These are phyloP conservation scores for Stichodactyla mertensii DNA, from an alignment of 64 coral and sea anemone species.

Conservation along the genomic window DNA sequence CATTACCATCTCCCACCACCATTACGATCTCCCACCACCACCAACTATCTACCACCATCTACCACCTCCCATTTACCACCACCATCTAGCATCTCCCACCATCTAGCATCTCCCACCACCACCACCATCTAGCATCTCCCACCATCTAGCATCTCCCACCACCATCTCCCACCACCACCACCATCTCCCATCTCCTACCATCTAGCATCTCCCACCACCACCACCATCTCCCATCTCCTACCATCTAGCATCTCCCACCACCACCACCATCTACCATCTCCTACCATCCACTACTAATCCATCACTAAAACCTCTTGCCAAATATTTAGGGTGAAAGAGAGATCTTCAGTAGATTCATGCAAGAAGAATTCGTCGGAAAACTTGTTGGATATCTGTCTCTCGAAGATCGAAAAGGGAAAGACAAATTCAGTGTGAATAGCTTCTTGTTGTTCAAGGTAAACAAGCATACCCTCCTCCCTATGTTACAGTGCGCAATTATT, in stretches of 20 bases:
- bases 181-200: too few species aligned
- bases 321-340: constrained; percentile 65
- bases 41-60: too few species aligned
- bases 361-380: constrained; percentile 85
- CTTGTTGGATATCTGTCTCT: constrained; percentile 81
- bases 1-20: too few species aligned
- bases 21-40: too few species aligned
- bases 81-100: background rate
- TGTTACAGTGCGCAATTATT: too few species aligned
- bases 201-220: background rate
- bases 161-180: background rate
- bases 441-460: constrained; percentile 91
- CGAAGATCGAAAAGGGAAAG: constrained; percentile 94
- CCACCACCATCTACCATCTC: background rate
- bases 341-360: constrained; percentile 75
- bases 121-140: background rate
- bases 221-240: background rate
- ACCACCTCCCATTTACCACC: background rate
- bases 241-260: too few species aligned
- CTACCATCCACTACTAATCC: background rate
- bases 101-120: too few species aligned
- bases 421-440: constrained; percentile 93
- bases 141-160: background rate
- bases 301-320: background rate
- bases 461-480: background rate